Conservation (phyloP, 2,888 invertebrate species). For the Sturmia bella region DNA sequence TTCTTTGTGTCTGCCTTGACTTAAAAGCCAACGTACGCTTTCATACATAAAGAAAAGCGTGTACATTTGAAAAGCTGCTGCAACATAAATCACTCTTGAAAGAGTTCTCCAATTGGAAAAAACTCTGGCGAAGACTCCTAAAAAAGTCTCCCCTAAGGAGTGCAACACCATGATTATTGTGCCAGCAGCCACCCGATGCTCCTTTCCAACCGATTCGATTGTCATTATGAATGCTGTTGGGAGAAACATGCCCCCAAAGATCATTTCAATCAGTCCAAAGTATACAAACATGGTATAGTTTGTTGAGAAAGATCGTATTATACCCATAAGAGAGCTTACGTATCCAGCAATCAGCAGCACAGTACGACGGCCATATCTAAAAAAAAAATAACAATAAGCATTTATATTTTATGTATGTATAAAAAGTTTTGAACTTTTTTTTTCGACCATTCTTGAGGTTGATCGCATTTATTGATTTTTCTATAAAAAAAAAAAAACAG, state of each 20-base stretch:
- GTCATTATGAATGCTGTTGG: slow-evolving; percentile 88
- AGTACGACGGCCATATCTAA: slow-evolving; percentile 84
- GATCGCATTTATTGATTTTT: no score
- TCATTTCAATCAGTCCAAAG: slow-evolving; percentile 88
- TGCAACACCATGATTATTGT: slow-evolving; percentile 87
- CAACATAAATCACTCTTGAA: slow-evolving; percentile 86
- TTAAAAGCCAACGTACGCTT: slow-evolving; percentile 89
- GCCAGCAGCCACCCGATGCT: slow-evolving; percentile 87
- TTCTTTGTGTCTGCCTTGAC: slow-evolving; percentile 83
- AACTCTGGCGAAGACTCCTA: slow-evolving; percentile 87
- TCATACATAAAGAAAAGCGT: slow-evolving; percentile 87
- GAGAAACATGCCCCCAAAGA: slow-evolving; percentile 87
- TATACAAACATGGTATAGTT: slow-evolving; percentile 87
- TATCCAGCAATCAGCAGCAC: slow-evolving; percentile 83
- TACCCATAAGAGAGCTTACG: slow-evolving; percentile 86
- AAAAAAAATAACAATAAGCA: not conserved
- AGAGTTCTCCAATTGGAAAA: slow-evolving; percentile 87
- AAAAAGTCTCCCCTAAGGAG: slow-evolving; percentile 86
- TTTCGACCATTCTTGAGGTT: no score
- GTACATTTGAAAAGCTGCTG: slow-evolving; percentile 86
- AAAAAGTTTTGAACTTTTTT: no score
- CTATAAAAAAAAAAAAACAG: no score
- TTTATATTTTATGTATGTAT: not conserved
- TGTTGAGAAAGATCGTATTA: slow-evolving; percentile 86
- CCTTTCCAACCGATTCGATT: slow-evolving; percentile 89